Evolutionary conservation across 2,888 invertebrate species (phyloP), one percentile per base, ranked within the genome.

Genomic region (Ypsolopha scabrella): DNA sequence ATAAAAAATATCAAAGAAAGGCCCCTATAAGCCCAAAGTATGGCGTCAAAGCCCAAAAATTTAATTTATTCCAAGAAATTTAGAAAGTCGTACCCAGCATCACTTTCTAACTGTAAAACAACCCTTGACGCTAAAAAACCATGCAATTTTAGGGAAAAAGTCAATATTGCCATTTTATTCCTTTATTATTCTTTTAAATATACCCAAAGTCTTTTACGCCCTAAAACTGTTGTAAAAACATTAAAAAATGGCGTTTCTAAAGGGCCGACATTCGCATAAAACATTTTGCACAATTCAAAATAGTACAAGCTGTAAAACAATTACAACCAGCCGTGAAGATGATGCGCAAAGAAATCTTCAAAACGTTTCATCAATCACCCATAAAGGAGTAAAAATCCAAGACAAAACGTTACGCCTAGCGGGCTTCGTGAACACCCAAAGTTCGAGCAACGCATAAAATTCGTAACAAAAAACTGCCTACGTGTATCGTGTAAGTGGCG

Each of bases 21-120:
- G n/a, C n/a, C n/a, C n/a, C n/a, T n/a, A n/a, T n/a, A n/a, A n/a
- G n/a, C n/a, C n/a, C n/a, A n/a, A 24, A 24, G 24, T 24, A 24
- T 24, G 2, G 24, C 24, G 4, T 24, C 24, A 4, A 24, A 24
- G 24, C 2, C 24, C 24, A 24, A 24, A 24, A 24, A 24, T 24
- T 24, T 4, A 4, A 24, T 24, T 24, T 24, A 24, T 24, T 24
- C 4, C 2, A 4, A n/a, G 39, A 10, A 38, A 38, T 38, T n/a
- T 39, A 48, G 41, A 48, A 48, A 48, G 48, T 41, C 11, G 9
- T 7, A 45, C 33, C 39, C 33, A 14, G 9, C 34, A 14, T 24
- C 50, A 59, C 77, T 78, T 79, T 80, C 75, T 69, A 72, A 68
- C 64, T 57, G 56, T 63, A 68, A 70, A 72, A 67, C 24, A 33